Conservation (phyloP, 64 coral and sea anemone genomes). For the Exaiptasia diaphana region DNA sequence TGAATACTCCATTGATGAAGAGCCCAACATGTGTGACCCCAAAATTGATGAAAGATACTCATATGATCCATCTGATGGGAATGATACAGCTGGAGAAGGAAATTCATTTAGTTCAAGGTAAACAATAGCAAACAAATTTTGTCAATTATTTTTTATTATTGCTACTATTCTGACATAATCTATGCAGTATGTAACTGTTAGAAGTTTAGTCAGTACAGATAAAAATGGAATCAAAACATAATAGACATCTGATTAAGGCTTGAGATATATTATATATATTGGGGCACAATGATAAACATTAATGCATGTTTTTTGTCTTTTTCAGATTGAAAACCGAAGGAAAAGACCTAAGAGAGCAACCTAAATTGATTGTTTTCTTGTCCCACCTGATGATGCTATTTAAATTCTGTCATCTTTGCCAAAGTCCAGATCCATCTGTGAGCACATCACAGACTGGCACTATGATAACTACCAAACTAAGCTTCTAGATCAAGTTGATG, state of each 20-base stretch:
- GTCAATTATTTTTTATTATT: too few relatives aligned
- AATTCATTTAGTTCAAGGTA: too few relatives aligned
- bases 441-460: neutral
- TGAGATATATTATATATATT: too few relatives aligned
- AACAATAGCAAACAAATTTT: too few relatives aligned
- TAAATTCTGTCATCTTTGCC: slow-evolving; percentile 26
- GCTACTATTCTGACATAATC: too few relatives aligned
- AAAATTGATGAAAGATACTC: too few relatives aligned
- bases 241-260: neutral
- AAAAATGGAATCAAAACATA: neutral
- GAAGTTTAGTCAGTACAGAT: neutral
- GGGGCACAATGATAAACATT: too few relatives aligned
- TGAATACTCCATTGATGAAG: neutral
- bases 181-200: neutral
- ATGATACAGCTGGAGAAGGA: too few relatives aligned
- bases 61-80: too few relatives aligned
- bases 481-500: too few relatives aligned
- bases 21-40: too few relatives aligned
- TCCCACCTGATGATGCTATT: slow-evolving; percentile 33
- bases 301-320: neutral
- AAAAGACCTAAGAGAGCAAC: slow-evolving; percentile 11
- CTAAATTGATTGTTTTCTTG: slow-evolving; percentile 49
- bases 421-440: neutral
- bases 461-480: neutral
- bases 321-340: neutral